Evolutionary conservation across 2,797 vertebrate genomes (phyloP).

Genomic region (Enteromius argenteus): DNA sequence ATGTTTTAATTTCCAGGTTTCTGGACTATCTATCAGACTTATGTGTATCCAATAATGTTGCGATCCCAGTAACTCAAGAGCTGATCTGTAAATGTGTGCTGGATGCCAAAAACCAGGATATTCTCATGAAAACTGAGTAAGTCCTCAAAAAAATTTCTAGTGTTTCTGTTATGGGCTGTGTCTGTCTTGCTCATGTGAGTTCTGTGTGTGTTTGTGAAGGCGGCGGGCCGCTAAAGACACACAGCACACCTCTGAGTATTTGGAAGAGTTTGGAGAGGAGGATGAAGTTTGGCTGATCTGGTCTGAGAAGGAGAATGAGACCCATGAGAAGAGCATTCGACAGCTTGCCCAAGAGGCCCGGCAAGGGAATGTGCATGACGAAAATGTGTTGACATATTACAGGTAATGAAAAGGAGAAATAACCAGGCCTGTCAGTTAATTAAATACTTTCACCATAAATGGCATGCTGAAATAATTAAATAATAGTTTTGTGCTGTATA

Average conservation of each 20-base stretch:
- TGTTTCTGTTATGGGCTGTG: neutral
- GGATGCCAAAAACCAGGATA: slow-evolving; percentile 95
- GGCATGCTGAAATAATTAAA: neutral
- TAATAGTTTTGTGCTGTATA: neutral
- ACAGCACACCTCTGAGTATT: slow-evolving; percentile 81
- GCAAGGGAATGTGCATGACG: slow-evolving; percentile 92
- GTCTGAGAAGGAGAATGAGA: slow-evolving; percentile 89
- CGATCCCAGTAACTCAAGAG: slow-evolving; percentile 97
- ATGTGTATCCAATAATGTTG: slow-evolving; percentile 96
- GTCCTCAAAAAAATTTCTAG: slow-evolving; percentile 39
- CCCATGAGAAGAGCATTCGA: slow-evolving; percentile 91
- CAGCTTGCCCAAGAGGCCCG: slow-evolving; percentile 93
- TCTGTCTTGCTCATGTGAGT: neutral
- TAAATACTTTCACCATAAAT: neutral
- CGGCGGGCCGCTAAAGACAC: slow-evolving; percentile 88
- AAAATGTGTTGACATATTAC: slow-evolving; percentile 95
- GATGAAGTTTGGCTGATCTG: slow-evolving; percentile 97
- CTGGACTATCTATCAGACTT: slow-evolving; percentile 97
- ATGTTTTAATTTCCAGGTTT: slow-evolving; percentile 81
- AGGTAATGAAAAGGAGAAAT: slow-evolving; percentile 76
- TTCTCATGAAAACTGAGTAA: slow-evolving; percentile 97
- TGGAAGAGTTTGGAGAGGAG: slow-evolving; percentile 91
- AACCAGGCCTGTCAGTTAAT: neutral
- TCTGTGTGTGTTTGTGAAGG: slow-evolving; percentile 68
- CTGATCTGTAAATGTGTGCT: slow-evolving; percentile 98